These are phyloP conservation scores for Cyanoliseus patagonus DNA, from an alignment of 2,113 vertebrate genomes.

Conservation along the genomic window DNA sequence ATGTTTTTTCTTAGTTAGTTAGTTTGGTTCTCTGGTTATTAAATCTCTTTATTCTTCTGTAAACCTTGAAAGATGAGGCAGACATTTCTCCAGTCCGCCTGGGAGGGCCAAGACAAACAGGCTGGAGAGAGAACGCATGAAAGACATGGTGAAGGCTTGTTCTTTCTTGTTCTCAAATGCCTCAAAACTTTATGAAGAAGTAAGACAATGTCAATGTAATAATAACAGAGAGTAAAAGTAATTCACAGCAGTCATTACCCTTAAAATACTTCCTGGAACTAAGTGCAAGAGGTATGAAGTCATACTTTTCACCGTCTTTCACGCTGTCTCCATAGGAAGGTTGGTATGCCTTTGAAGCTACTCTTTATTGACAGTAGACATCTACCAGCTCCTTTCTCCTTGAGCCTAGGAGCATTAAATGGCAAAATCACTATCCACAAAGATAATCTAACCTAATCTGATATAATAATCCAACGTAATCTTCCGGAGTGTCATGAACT, in stretches of 20 bases:
- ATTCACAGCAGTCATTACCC: neutral
- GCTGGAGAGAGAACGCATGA: neutral
- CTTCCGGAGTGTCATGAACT: neutral
- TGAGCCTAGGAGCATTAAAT: neutral
- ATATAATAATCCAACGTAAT: neutral
- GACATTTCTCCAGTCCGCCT: neutral
- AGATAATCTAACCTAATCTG: neutral
- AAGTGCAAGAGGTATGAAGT: neutral
- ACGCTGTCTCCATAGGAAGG: neutral
- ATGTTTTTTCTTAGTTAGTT: neutral
- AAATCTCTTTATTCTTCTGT: neutral
- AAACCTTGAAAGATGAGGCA: neutral
- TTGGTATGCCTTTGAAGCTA: neutral
- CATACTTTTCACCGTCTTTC: neutral
- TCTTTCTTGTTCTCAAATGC: neutral
- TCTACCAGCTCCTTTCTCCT: neutral
- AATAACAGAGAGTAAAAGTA: neutral
- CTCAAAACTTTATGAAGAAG: neutral
- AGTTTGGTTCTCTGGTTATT: neutral
- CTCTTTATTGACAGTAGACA: neutral
- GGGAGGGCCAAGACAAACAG: neutral
- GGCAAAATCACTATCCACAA: neutral
- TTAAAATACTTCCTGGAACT: neutral
- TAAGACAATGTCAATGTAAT: neutral
- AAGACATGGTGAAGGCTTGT: neutral